Percentiles rank a stretch among this genome's conserved stretches.
Evolutionary conservation across 2,888 invertebrate genomes (phyloP).

Genomic region (Drosophila recens): DNA sequence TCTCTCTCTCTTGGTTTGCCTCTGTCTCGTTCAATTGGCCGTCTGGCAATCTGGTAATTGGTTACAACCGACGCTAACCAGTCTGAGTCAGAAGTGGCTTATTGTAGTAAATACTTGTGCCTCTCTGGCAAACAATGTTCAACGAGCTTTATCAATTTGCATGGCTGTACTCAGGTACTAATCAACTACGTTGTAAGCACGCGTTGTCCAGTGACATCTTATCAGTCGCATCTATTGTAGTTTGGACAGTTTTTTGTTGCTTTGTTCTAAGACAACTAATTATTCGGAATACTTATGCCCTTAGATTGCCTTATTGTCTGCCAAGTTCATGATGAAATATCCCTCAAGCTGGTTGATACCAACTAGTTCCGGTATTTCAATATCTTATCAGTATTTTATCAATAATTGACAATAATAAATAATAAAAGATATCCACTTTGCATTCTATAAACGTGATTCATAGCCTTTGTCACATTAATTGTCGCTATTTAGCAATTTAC

Average conservation of each 20-base stretch:
- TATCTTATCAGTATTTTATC: constrained; percentile 46
- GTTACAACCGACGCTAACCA: constrained; percentile 71
- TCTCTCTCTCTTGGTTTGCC: background rate
- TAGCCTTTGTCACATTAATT: constrained; percentile 2
- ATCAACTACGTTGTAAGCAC: constrained; percentile 41
- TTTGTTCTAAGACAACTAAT: constrained; percentile 10
- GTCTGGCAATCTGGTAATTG: constrained; percentile 45
- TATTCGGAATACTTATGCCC: constrained; percentile 7
- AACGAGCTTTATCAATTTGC: constrained; percentile 47
- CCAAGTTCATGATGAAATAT: constrained; percentile 7
- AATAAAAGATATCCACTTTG: background rate
- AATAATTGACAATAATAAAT: constrained; percentile 8
- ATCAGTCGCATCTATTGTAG: constrained; percentile 43
- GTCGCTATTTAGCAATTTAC: background rate
- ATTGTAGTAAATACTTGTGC: constrained; percentile 23
- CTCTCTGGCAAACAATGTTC: constrained; percentile 12
- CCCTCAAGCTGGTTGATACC: background rate
- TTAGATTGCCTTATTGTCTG: constrained; percentile 14
- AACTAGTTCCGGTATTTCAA: constrained; percentile 15
- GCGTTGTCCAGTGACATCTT: constrained; percentile 23
- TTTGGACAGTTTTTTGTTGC: background rate
- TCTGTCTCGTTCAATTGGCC: too few species aligned
- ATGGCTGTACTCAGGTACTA: constrained; percentile 9
- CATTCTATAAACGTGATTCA: constrained; percentile 21
- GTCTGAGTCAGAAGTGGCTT: constrained; percentile 53